Conservation (phyloP, 2,113 vertebrate species). For the Microcebus murinus region DNA sequence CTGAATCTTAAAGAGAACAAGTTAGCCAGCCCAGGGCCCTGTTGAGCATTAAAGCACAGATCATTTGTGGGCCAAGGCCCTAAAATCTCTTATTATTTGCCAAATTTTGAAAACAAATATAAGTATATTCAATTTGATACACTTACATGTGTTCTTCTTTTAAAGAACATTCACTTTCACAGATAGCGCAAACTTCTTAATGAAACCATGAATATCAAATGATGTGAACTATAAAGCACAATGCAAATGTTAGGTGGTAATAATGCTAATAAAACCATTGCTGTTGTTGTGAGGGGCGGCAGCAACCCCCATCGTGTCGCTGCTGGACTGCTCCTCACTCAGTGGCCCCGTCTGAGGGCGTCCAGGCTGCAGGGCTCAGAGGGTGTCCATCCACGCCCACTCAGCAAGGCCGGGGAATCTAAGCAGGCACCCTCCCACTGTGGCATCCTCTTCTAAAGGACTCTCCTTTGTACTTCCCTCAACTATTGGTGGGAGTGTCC, state of each 20-base stretch:
- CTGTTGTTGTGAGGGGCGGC: too few species aligned
- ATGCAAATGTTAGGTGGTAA: neutral
- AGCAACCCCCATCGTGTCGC: neutral
- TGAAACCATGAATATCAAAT: neutral
- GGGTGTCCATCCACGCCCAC: neutral
- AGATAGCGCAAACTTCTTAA: neutral
- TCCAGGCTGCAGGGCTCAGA: neutral
- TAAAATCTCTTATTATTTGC: neutral
- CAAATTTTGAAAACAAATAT: neutral
- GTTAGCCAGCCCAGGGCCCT: neutral
- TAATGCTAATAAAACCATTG: neutral
- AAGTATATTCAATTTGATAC: neutral
- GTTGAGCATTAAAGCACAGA: neutral
- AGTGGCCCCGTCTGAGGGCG: neutral
- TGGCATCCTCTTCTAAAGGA: neutral
- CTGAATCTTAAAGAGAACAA: neutral
- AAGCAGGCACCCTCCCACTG: neutral
- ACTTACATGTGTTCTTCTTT: neutral
- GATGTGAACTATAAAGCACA: neutral
- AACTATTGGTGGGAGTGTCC: rapidly evolving
- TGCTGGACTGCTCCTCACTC: neutral
- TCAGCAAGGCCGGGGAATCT: neutral
- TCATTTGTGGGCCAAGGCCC: neutral
- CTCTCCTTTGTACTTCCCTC: neutral
- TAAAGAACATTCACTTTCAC: neutral